These are phyloP conservation scores for Pseudocheirus occidentalis DNA, from an alignment of 2,797 vertebrate genomes.

Conservation along the genomic window DNA sequence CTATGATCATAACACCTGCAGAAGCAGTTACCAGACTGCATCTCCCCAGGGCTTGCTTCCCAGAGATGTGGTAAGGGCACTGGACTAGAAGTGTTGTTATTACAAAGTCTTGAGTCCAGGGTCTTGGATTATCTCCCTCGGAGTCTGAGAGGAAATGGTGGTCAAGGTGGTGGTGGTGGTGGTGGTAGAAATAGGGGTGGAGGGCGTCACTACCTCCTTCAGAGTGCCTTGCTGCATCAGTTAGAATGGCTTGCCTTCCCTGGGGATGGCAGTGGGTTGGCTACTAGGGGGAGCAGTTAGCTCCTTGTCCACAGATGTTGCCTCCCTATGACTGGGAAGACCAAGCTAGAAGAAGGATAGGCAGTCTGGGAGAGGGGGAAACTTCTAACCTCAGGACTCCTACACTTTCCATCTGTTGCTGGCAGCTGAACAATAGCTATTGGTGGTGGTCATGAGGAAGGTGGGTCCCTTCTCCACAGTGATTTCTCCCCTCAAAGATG, in stretches of 20 bases:
- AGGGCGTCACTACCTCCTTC: background rate
- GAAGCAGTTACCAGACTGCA: no score
- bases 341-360: background rate
- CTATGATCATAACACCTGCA: no score
- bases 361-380: background rate
- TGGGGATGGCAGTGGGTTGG: no score
- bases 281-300: background rate
- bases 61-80: no score
- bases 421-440: background rate
- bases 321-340: background rate
- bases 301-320: background rate
- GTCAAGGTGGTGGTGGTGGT: background rate
- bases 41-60: no score
- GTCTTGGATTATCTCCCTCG: background rate
- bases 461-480: background rate
- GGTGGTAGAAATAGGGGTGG: no score
- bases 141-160: background rate
- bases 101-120: background rate
- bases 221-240: background rate
- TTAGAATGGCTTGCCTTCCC: no score
- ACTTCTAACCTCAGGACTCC: background rate
- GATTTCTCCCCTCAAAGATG: background rate
- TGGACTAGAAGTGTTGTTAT: background rate
- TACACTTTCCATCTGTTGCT: background rate
- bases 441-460: background rate